phyloP scores from a whole-genome alignment of 2,888 invertebrate species.

The Hemicrepidius hirtus region DNA sequence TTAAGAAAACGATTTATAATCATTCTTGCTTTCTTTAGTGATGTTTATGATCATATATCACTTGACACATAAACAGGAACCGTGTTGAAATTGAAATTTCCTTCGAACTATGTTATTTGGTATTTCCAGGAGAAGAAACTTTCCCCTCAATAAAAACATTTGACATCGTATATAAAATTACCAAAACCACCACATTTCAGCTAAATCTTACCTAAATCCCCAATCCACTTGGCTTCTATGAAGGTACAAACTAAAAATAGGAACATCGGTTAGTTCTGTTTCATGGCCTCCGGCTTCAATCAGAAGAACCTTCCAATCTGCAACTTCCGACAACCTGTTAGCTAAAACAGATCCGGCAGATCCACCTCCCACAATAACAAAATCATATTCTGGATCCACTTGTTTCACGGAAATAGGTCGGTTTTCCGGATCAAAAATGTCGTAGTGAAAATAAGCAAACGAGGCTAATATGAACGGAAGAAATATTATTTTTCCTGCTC shows the following conservation, averaged over 20 bases:
- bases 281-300: conserved; percentile 92
- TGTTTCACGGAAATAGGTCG: conserved; percentile 81
- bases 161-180: too few relatives aligned
- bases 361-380: conserved; percentile 87
- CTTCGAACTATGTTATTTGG: too few relatives aligned
- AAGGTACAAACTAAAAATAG: conserved; percentile 88
- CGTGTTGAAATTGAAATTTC: too few relatives aligned
- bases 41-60: too few relatives aligned
- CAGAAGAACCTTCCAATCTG: conserved; percentile 85
- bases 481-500: conserved; percentile 83
- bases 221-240: conserved; percentile 94
- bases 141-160: too few relatives aligned
- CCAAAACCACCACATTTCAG: too few relatives aligned
- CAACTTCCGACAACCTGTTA: conserved; percentile 85
- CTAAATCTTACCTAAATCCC: conserved; percentile 83
- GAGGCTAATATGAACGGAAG: conserved; percentile 85
- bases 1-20: too few relatives aligned
- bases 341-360: conserved; percentile 90
- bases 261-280: conserved; percentile 90
- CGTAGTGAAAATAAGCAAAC: conserved; percentile 89
- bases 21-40: too few relatives aligned
- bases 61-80: too few relatives aligned
- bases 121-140: too few relatives aligned
- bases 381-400: conserved; percentile 85
- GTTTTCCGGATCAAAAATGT: conserved; percentile 89